Conservation (phyloP, 1,140 invertebrate species). For the Helicoverpa armigera region DNA sequence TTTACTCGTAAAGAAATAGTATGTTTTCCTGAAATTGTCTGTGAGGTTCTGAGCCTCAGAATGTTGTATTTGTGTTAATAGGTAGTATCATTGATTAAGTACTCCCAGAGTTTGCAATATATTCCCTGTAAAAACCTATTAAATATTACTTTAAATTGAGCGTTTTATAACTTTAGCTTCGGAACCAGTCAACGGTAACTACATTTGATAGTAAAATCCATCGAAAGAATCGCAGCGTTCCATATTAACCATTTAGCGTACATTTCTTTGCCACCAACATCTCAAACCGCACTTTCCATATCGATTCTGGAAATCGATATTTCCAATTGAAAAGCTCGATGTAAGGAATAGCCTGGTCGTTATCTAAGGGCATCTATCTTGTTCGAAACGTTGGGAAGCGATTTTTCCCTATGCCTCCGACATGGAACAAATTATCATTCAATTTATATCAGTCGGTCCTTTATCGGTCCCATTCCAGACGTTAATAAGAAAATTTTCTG, state of each 20-base stretch:
- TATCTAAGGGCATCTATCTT: constrained; percentile 62
- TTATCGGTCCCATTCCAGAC: constrained; percentile 48
- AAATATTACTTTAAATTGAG: no score
- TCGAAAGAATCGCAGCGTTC: no score
- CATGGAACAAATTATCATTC: constrained; percentile 76
- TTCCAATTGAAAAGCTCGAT: constrained; percentile 61
- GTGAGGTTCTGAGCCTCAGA: no score
- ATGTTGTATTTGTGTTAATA: no score
- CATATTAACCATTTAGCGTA: no score
- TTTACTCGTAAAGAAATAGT: background rate
- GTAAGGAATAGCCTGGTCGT: constrained; percentile 54
- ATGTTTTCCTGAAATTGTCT: no score
- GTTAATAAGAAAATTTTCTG: constrained; percentile 46
- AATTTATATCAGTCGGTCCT: constrained; percentile 58
- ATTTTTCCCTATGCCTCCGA: constrained; percentile 72
- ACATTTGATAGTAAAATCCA: no score
- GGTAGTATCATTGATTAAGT: no score
- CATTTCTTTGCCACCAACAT: background rate
- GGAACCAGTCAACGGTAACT: no score
- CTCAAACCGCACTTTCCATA: constrained; percentile 37
- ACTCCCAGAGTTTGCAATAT: no score
- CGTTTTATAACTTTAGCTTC: no score
- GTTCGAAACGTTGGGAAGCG: constrained; percentile 56
- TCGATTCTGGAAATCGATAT: constrained; percentile 53
- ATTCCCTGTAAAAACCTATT: no score